These are phyloP conservation scores for Bolinopsis microptera DNA, from an alignment of 37 sponge, comb jelly and placozoan genomes.

Conservation along the genomic window DNA sequence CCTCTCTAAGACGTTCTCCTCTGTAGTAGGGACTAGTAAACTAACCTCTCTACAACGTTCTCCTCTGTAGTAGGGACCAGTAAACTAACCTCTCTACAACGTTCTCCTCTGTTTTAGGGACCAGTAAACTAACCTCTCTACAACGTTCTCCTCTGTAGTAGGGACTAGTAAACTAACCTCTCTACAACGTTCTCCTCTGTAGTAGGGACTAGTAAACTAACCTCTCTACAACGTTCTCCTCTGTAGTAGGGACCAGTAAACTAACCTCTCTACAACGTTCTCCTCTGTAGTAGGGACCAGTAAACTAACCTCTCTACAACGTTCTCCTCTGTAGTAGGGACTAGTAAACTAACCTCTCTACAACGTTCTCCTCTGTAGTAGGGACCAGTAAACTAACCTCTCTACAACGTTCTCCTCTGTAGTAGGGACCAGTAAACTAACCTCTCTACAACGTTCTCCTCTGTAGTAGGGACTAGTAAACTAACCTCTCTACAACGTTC, in stretches of 20 bases:
- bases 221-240: constrained; percentile 73
- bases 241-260: constrained; percentile 69
- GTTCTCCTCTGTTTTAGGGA: no score
- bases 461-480: no score
- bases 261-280: constrained; percentile 81
- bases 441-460: constrained; percentile 81
- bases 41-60: constrained; percentile 72
- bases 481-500: constrained; percentile 72
- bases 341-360: constrained; percentile 77
- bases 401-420: constrained; percentile 72
- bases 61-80: constrained; percentile 71
- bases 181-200: constrained; percentile 75
- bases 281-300: no score
- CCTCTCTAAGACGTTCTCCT: constrained; percentile 80
- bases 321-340: constrained; percentile 73
- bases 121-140: constrained; percentile 65
- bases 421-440: constrained; percentile 70
- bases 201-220: no score
- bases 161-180: constrained; percentile 73
- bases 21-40: no score
- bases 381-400: no score
- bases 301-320: constrained; percentile 68
- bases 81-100: constrained; percentile 79
- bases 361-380: constrained; percentile 73
- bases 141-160: constrained; percentile 75